These are phyloP conservation scores for Rapana venosa DNA, from an alignment of 2,888 invertebrate species.

Conservation along the genomic window DNA sequence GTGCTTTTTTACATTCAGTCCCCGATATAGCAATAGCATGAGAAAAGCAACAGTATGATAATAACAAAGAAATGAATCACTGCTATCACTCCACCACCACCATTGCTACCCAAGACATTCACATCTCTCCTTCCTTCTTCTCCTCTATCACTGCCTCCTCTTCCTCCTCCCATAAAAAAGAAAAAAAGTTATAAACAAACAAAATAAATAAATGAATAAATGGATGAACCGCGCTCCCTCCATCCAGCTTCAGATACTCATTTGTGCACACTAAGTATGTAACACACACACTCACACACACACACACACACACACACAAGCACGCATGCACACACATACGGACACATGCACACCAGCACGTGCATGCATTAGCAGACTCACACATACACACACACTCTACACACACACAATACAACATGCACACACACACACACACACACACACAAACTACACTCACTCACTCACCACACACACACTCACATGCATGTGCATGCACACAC, in stretches of 20 bases:
- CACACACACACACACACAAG: conserved; percentile 9
- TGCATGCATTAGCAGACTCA: not conserved
- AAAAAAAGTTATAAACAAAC: too few relatives aligned
- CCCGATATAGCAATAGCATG: too few relatives aligned
- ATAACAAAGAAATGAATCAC: not conserved
- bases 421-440: conserved; percentile 10
- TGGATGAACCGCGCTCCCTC: too few relatives aligned
- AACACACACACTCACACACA: conserved; percentile 12
- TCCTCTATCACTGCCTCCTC: too few relatives aligned
- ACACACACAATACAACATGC: not conserved
- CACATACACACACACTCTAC: not conserved
- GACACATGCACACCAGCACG: not conserved
- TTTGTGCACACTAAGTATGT: too few relatives aligned
- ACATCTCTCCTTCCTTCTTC: too few relatives aligned
- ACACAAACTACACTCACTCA: conserved; percentile 23
- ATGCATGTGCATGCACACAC: not conserved
- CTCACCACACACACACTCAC: conserved; percentile 19
- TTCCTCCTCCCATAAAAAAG: too few relatives aligned
- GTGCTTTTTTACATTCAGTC: too few relatives aligned
- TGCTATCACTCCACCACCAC: too few relatives aligned
- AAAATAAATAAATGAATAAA: too few relatives aligned
- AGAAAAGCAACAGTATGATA: not conserved
- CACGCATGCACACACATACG: not conserved
- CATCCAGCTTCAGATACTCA: too few relatives aligned
- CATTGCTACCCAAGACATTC: too few relatives aligned